A percentile compares a stretch with the other conserved stretches of the same genome.
These are phyloP conservation scores for Heteronetta atricapilla DNA, from an alignment of 2,113 vertebrate genomes.

Conservation along the genomic window DNA sequence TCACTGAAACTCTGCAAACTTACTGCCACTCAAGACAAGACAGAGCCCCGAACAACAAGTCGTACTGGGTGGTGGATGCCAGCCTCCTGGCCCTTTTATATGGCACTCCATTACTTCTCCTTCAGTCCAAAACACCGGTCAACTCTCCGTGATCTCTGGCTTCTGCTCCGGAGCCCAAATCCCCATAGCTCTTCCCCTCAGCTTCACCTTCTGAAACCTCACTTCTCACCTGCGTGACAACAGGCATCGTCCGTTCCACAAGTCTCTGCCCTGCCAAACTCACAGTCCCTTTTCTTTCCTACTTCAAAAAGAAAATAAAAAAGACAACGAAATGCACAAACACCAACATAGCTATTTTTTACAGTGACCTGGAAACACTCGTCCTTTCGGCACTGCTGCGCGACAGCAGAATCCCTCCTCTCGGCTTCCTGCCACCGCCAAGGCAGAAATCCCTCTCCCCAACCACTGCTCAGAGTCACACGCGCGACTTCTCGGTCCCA, in stretches of 20 bases:
- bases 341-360: conserved; percentile 51
- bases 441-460: conserved; percentile 31
- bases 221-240: conserved; percentile 18
- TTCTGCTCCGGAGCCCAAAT: conserved; percentile 3
- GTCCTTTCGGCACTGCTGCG: not conserved
- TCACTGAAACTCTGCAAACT: conserved; percentile 17
- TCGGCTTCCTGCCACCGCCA: not conserved
- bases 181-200: conserved; percentile 23
- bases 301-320: conserved; percentile 11
- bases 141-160: not conserved
- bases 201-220: conserved; percentile 10
- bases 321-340: conserved; percentile 57
- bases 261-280: conserved; percentile 39
- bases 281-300: conserved; percentile 49
- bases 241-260: conserved; percentile 52
- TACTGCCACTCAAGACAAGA: conserved; percentile 17
- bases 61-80: conserved; percentile 12
- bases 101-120: conserved; percentile 19
- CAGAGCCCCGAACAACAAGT: conserved; percentile 34
- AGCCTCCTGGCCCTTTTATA: conserved; percentile 19
- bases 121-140: not conserved
- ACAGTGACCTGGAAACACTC: conserved; percentile 67
- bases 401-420: conserved; percentile 16
- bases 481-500: not conserved
- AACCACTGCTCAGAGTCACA: conserved; percentile 39